A percentile compares a stretch with the other conserved stretches of the same genome.
phyloP scores from a whole-genome alignment of 1,140 invertebrate genomes.

The Mycetomoellerius zeteki region DNA sequence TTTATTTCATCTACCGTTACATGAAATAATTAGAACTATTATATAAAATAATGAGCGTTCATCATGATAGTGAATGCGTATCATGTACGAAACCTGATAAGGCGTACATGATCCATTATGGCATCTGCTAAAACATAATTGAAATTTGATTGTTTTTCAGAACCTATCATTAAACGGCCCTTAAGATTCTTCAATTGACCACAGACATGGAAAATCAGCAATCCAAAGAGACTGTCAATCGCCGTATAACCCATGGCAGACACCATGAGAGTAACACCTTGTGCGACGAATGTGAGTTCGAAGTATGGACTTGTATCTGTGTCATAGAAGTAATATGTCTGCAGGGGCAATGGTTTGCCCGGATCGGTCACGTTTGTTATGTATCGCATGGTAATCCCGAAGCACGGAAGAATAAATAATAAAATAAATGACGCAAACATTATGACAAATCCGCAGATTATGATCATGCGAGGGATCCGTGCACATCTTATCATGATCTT shows the following conservation, averaged over 20 bases:
- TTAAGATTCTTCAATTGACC: slow-evolving; percentile 45
- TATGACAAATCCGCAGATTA: background rate
- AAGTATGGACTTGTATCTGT: slow-evolving; percentile 40
- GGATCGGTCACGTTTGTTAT: slow-evolving; percentile 18
- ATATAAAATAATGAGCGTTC: background rate
- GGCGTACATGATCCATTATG: slow-evolving; percentile 35
- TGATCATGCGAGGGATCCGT: slow-evolving; percentile 21
- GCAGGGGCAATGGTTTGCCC: slow-evolving; percentile 39
- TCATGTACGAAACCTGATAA: slow-evolving; percentile 53
- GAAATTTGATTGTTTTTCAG: background rate
- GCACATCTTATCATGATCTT: slow-evolving; percentile 27
- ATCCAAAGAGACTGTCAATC: slow-evolving; percentile 51
- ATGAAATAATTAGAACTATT: background rate
- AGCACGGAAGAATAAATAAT: slow-evolving; percentile 17
- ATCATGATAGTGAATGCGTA: background rate
- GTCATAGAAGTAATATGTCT: slow-evolving; percentile 43
- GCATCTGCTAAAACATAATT: background rate
- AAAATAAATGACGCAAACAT: background rate
- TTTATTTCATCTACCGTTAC: background rate
- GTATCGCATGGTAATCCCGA: slow-evolving; percentile 29
- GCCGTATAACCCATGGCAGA: slow-evolving; percentile 25
- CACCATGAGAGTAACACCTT: slow-evolving; percentile 15
- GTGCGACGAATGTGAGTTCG: slow-evolving; percentile 35
- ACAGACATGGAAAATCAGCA: slow-evolving; percentile 44
- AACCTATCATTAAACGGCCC: background rate